Conservation (phyloP, 2,113 vertebrate genomes). For the Podilymbus podiceps region DNA sequence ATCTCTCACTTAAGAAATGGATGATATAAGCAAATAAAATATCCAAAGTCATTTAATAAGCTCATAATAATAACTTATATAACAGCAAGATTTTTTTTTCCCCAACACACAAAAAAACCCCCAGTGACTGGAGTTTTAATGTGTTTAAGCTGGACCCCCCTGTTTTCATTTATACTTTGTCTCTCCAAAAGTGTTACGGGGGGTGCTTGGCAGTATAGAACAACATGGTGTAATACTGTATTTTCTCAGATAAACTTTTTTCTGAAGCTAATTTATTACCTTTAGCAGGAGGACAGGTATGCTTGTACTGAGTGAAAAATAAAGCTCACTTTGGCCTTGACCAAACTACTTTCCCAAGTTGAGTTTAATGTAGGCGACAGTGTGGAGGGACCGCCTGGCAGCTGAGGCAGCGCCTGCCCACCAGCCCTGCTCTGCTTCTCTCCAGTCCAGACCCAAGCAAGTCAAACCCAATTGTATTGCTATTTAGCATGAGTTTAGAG, state of each 20-base stretch:
- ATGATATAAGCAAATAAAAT: background rate
- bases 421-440: background rate
- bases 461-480: background rate
- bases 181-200: background rate
- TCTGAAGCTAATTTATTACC: background rate
- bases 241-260: background rate
- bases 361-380: background rate
- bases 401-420: rapidly evolving
- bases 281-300: background rate
- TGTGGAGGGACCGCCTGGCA: rapidly evolving
- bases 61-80: background rate
- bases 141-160: background rate
- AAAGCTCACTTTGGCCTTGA: rapidly evolving
- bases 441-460: rapidly evolving
- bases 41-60: background rate
- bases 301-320: background rate
- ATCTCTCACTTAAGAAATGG: background rate
- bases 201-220: background rate
- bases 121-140: background rate
- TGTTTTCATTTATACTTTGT: background rate
- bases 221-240: background rate
- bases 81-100: background rate
- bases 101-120: background rate
- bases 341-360: background rate
- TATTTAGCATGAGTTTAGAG: background rate